Base-by-base conservation (phyloP, 2,888 invertebrate species). In the Vanessa cardui region DNA sequence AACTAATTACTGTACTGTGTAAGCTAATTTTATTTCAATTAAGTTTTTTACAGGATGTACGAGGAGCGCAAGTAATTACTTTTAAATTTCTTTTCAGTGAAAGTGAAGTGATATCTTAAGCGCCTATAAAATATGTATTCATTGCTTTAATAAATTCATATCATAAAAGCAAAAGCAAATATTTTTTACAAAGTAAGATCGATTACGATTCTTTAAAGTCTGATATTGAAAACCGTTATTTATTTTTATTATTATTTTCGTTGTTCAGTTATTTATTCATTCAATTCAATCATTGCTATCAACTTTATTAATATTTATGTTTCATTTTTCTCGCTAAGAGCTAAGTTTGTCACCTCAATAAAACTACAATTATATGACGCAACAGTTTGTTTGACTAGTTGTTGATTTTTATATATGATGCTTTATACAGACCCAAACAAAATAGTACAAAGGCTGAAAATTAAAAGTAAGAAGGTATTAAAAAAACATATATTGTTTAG, bases 1-100 rank as follows among this genome's bases (percentile, higher is more conserved):
- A 82, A 82, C 81, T 78, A 77, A 74, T 73, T 64, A 77, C 72
- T 77, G 72, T 77, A 77, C 74, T 71, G 78, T 78, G 77, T 72
- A 77, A 76, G 82, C 82, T 79, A 79, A 83, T 84, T 84, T 83
- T 82, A 80, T 83, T 86, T 84, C 83, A 83, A 84, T 87, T 86
- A 83, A 69, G 72, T 54, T 54, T 86, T 85, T 87, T 76, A 81
- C 84, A 86, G 87, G 88, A 88, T 85, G 82, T 84, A 31, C 73
- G 81, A 77, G 75, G 78, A 77, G 78, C 78, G 71, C 62, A 69
- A 66, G 79, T 83, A 85, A 83, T 84, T 79, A 84, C 78, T 84
- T 84, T 82, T 80, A 75, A 78, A 79, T 81, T 82, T 83, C 81
- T 78, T 81, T 79, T 76, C 72, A 83, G 87, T 84, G 88, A 88